Conservation (phyloP, 2,888 invertebrate species). For the Eupelmus urozonus region DNA sequence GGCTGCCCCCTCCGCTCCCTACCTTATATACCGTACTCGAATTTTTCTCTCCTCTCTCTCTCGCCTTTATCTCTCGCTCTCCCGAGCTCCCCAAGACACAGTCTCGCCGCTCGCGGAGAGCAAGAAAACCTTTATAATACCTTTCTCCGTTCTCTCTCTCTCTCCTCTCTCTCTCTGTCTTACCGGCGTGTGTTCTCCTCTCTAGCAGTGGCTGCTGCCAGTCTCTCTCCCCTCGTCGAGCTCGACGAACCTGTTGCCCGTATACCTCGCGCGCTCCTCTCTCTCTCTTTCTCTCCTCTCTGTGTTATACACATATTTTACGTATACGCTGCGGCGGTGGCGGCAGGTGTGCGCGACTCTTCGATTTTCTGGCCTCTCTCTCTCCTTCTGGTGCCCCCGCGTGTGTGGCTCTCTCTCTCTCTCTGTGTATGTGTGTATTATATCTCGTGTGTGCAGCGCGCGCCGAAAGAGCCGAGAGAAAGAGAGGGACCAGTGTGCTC, state of each 20-base stretch:
- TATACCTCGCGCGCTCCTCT: not conserved
- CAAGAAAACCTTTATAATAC: constrained; percentile 33
- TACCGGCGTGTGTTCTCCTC: constrained; percentile 21
- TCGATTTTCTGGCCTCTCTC: not conserved
- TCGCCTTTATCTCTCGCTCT: not conserved
- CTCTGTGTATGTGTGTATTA: too few species aligned
- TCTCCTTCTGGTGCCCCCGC: too few species aligned
- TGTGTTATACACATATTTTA: not conserved
- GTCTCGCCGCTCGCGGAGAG: not conserved
- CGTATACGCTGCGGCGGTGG: too few species aligned
- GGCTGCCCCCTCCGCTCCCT: too few species aligned
- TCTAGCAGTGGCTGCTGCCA: constrained; percentile 57
- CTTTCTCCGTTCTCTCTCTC: constrained; percentile 43
- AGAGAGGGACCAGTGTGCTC: too few species aligned
- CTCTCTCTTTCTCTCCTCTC: too few species aligned
- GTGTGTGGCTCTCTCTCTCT: too few species aligned
- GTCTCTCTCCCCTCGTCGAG: constrained; percentile 59
- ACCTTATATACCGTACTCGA: too few species aligned
- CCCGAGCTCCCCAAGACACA: not conserved
- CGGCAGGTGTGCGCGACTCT: not conserved
- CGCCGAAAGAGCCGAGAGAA: too few species aligned
- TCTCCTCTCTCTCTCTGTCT: constrained; percentile 40
- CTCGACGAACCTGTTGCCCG: constrained; percentile 62
- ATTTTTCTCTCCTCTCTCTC: too few species aligned
- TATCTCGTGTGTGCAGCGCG: too few species aligned